Percentiles rank a stretch among this genome's conserved stretches.
These are phyloP conservation scores for Marronus borbonicus DNA, from an alignment of 2,888 invertebrate genomes.

Conservation along the genomic window DNA sequence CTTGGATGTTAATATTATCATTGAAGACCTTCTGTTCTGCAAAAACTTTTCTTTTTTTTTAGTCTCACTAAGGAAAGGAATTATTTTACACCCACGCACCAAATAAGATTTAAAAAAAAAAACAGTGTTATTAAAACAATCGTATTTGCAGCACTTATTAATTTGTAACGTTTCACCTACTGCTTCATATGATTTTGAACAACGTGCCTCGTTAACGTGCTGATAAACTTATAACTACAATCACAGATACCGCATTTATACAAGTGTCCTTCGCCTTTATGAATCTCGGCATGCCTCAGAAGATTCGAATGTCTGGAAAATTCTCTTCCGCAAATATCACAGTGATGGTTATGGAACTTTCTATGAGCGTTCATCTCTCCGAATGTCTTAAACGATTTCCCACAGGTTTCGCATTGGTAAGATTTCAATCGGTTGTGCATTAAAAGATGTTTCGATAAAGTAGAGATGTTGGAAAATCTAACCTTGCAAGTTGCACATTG, in stretches of 20 bases:
- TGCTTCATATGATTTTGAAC: conserved; percentile 63
- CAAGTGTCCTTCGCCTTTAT: conserved; percentile 58
- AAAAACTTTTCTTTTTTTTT: too few relatives aligned
- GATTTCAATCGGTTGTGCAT: conserved; percentile 64
- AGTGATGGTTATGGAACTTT: conserved; percentile 63
- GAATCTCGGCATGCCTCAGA: conserved; percentile 64
- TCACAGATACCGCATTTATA: conserved; percentile 65
- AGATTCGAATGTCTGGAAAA: conserved; percentile 67
- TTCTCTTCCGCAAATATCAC: conserved; percentile 62
- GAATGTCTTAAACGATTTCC: conserved; percentile 67
- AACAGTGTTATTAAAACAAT: too few relatives aligned
- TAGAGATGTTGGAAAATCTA: conserved; percentile 68
- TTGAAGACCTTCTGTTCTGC: too few relatives aligned
- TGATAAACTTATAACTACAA: conserved; percentile 66
- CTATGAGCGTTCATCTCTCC: conserved; percentile 70
- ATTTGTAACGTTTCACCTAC: neutral
- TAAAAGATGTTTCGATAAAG: conserved; percentile 69
- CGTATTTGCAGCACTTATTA: neutral
- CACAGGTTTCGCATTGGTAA: conserved; percentile 68
- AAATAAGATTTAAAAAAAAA: too few relatives aligned
- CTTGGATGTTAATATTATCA: too few relatives aligned
- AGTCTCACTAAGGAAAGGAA: too few relatives aligned
- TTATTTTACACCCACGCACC: too few relatives aligned
- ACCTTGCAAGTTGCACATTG: conserved; percentile 70
- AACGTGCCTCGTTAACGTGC: conserved; percentile 67